Evolutionary conservation across 2,797 vertebrate species (phyloP), one percentile per base, ranked within the genome.

Genomic region (Lerista edwardsae): DNA sequence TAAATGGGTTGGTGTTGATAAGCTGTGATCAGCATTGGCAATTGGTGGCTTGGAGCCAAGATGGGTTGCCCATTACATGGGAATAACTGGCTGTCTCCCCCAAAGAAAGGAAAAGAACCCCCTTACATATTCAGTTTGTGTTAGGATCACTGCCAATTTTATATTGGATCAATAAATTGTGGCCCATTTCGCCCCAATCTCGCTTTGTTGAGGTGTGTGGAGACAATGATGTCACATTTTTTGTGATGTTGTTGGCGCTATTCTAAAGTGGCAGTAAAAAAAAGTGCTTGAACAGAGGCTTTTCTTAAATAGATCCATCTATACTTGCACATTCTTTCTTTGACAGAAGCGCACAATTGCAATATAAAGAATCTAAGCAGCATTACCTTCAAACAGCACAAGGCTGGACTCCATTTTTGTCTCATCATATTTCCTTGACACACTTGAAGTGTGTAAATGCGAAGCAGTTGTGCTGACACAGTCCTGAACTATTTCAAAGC

Each of bases 201-300:
- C 10, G 47, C 47, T 11, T 47, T 6, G 9, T 47, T 47, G 47
- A 11, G 47, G 47, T 47, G 6, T 11, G 47, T 47, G 10, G 47
- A 47, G 47, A 10, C 9, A 47, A 47, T 47, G 41, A 11, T 82
- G 75, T 59, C 3, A 0, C 82, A 62, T 91, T 80, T 92, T 64
- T n/a, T 88, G n/a, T 84, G 88, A 81, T 3, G 76, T 34, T 25
- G 36, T 34, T 29, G 51, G 78, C 89, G 2, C 91, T 83, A 62
- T 80, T 90, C 27, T 80, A 36, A 51, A 85, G 88, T 95, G 90
- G 86, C 89, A 86, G 59, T 8, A 27, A 39, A 47, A 85, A n/a
- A 39, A 47, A 31, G 27, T 8, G 23, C 71, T 65, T 83, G 84
- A 87, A 77, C 3, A 0, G 67, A 21, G 71, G 69, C 87, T 72